Conservation (phyloP, 1,140 invertebrate genomes). For the Tetramorium simillimum region DNA sequence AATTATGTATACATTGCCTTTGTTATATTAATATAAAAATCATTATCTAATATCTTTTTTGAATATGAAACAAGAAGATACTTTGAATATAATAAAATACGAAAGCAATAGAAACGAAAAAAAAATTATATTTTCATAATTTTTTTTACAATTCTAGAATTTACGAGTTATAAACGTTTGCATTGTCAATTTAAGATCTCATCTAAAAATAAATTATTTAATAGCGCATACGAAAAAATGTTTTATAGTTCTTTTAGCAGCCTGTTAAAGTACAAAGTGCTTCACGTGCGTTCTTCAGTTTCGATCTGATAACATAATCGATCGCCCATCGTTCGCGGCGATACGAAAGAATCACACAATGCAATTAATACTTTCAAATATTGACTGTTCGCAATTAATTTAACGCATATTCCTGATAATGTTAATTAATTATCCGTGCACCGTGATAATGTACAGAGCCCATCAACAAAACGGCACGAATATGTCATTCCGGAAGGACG, state of each 20-base stretch:
- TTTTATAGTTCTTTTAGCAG: neutral
- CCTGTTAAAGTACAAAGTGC: neutral
- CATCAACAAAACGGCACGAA: constrained; percentile 10
- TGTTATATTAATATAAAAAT: neutral
- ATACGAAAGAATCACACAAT: constrained; percentile 4
- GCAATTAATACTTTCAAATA: constrained; percentile 14
- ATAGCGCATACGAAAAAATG: neutral
- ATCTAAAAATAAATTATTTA: neutral
- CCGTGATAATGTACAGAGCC: neutral
- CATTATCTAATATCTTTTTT: neutral
- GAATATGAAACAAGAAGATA: neutral
- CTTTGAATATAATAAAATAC: neutral
- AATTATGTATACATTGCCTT: neutral
- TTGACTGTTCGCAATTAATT: neutral
- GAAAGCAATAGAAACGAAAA: neutral
- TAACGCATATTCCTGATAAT: constrained; percentile 29
- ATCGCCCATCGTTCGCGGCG: neutral
- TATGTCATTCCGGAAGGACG: constrained; percentile 25
- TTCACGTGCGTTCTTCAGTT: neutral
- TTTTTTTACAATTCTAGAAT: neutral
- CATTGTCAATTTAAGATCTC: neutral
- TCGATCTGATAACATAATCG: neutral
- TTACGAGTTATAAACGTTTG: neutral
- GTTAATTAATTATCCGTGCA: constrained; percentile 30
- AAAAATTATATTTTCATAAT: neutral